Evolutionary conservation across 2,888 invertebrate species (phyloP), one percentile per base, ranked within the genome.

Genomic region (Physocephala rufipes): DNA sequence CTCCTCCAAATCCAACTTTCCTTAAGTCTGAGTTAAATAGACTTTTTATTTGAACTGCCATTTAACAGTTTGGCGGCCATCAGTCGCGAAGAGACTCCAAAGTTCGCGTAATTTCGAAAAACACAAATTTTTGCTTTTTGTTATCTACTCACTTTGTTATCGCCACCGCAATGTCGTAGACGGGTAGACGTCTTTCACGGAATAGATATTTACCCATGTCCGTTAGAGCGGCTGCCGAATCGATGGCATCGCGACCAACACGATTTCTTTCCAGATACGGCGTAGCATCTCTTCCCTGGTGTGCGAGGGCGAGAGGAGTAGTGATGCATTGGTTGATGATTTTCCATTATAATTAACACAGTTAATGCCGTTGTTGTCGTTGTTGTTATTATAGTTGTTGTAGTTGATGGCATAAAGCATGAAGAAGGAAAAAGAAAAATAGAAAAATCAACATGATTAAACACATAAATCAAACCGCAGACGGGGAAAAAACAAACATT

Each of bases 131-230:
- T 9, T 36, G 36, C 9, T 36, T 36, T 43, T 67, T 26, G 15
- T n/a, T n/a, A n/a, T n/a, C n/a, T 65, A 61, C 95, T 93, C 90
- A 96, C 95, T 96, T 97, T 84, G 96, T 97, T 80, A 96, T 95
- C 77, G 96, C 96, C 75, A 97, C 96, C 72, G 96, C 96, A 78
- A 97, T 95, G 84, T 97, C 96, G 88, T 96, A 97, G 78, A 96
- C 96, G 67, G 96, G 96, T 85, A 97, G 90, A 83, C 96, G 89
- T 85, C 96, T 89, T 88, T 96, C 96, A 85, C 95, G 91, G 90
- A 96, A 97, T 84, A 96, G 90, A 90, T 96, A 97, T 91, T 96
- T 96, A 87, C 96, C 96, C 95, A 97, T 95, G 87, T 96, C 96
- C 75, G 96, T 96, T 77, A 96, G 89, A 74, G 96, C 96, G 59